Base-by-base conservation (phyloP, 2,113 vertebrate species). In the Coracopsis vasa region DNA sequence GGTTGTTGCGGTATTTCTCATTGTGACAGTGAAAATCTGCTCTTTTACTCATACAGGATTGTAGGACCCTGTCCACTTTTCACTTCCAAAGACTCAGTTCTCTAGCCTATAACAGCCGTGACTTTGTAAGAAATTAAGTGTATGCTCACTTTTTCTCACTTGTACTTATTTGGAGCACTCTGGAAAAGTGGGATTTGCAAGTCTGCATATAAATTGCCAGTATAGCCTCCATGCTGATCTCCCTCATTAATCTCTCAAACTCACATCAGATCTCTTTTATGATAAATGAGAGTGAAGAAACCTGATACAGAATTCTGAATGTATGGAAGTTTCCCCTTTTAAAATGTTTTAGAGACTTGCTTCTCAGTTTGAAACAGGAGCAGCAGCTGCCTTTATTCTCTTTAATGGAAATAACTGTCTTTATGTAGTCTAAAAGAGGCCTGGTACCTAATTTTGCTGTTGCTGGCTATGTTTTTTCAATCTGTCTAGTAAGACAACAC, bases 301-400 rank as follows among this genome's bases (percentile, higher is more conserved):
- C 2, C 29, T 61, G 56, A 72, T 17, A 69, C 8, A 75, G 33
- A 72, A 44, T 64, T 72, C 37, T 80, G n/a, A 90, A 69, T 1
- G 11, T n/a, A 69, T 4, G 21, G 31, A 91, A 72, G 11, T 20
- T 72, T 86, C 20, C 15, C 8, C 7, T 77, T 92, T 88, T 72
- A 61, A 75, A 61, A 7, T 44, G 21, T 79, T 82, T 82, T 28
- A 75, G 35, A 88, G 28, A 61, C 62, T 75, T 80, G 2, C 18
- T 25, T 85, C 51, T 74, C 27, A 82, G 56, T 42, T 66, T 85
- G 78, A 87, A 91, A 51, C 39, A 31, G 35, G 6, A 86, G 19
- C 27, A 90, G 27, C 37, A 94, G 42, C 48, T 93, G 82, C 21
- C n/a, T 88, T 88, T 77, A 24, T 85, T 79, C 42, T 79, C 6